Evolutionary conservation across 2,113 vertebrate species (phyloP).

Genomic region (Chlamydotis undulata): DNA sequence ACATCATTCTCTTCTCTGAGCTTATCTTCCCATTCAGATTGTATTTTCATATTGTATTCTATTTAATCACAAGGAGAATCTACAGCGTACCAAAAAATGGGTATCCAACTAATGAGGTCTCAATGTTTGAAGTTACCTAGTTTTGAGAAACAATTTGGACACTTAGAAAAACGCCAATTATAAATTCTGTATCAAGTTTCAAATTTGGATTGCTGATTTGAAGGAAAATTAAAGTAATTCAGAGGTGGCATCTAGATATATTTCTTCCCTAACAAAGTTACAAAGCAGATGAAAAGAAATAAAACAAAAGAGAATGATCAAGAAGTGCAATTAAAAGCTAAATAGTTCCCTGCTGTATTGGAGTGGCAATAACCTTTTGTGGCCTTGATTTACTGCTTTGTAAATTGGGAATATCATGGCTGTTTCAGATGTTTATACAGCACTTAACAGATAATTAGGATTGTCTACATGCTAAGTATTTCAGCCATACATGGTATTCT

Average conservation of each 20-base stretch:
- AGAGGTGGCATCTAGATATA: not conserved
- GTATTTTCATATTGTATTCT: not conserved
- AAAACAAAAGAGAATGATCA: constrained; percentile 8
- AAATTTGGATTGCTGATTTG: not conserved
- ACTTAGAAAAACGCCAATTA: not conserved
- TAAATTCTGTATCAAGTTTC: not conserved
- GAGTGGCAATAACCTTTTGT: constrained; percentile 34
- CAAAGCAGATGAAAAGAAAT: constrained; percentile 12
- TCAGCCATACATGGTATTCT: not conserved
- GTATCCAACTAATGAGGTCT: not conserved
- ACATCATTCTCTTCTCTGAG: not conserved
- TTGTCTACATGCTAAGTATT: constrained; percentile 26
- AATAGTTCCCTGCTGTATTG: not conserved
- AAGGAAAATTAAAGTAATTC: not conserved
- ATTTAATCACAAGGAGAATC: not conserved
- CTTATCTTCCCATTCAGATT: not conserved
- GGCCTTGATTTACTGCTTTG: constrained; percentile 48
- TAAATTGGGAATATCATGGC: constrained; percentile 44
- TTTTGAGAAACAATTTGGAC: not conserved
- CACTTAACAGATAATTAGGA: constrained; percentile 34
- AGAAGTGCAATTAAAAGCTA: constrained; percentile 17
- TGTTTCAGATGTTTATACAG: constrained; percentile 19
- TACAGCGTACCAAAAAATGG: not conserved
- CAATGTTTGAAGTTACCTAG: not conserved
- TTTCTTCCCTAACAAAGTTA: not conserved